A percentile compares a stretch with the other conserved stretches of the same genome.
These are phyloP conservation scores for Ifrita kowaldi DNA, from an alignment of 2,113 vertebrate species.

Conservation along the genomic window DNA sequence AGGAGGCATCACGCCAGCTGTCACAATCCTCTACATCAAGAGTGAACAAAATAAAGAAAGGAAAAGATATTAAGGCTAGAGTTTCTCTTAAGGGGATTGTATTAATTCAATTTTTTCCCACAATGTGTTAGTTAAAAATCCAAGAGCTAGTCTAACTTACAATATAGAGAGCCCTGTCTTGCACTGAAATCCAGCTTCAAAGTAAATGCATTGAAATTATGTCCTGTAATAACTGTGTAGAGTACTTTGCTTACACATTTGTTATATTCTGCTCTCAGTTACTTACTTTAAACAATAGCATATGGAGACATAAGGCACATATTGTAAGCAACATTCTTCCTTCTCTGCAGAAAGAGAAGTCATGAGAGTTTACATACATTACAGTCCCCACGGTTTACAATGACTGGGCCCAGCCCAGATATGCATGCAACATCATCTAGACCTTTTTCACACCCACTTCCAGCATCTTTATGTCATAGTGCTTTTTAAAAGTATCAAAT, in stretches of 20 bases:
- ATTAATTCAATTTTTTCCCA: not conserved
- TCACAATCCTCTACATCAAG: not conserved
- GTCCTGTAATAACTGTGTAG: not conserved
- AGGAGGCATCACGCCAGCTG: not conserved
- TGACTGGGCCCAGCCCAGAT: not conserved
- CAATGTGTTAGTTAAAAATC: not conserved
- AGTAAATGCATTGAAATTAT: not conserved
- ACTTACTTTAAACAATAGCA: not conserved
- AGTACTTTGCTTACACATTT: not conserved
- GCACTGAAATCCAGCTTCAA: not conserved
- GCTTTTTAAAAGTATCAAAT: not conserved
- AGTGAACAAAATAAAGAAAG: not conserved
- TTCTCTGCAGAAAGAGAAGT: not conserved
- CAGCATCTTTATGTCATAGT: not conserved
- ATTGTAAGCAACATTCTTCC: not conserved
- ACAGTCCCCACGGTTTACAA: not conserved
- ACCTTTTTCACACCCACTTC: not conserved
- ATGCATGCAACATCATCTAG: not conserved
- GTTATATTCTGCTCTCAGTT: not conserved
- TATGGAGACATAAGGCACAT: not conserved
- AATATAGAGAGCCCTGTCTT: not conserved
- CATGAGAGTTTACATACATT: not conserved
- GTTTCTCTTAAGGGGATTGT: not conserved
- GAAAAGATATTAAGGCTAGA: not conserved
- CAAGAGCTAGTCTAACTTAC: not conserved